Base-by-base conservation (phyloP, 2,888 invertebrate species). In the Rhogogaster chlorosoma region DNA sequence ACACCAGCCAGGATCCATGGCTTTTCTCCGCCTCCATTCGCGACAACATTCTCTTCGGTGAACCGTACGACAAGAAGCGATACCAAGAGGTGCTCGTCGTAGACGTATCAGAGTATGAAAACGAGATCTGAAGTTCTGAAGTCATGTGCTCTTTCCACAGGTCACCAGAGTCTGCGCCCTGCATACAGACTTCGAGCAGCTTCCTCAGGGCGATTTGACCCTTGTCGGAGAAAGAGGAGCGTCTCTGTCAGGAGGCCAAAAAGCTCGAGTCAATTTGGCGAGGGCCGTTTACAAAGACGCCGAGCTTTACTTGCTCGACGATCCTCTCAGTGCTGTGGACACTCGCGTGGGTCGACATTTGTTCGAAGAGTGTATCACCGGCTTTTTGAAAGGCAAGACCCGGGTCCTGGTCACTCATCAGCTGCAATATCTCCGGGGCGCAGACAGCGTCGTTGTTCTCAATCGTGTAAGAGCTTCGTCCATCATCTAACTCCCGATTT, bases 281-380 rank as follows among this genome's bases (percentile, higher is more conserved):
- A 94, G 97, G 89, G 96, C 97, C 2, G 94, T 97, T 73, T 98
- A 97, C 90, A 95, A 95, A 89, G 95, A 96, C 88, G 97, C 97
- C 0, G 97, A 98, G 89, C 95, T 98, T 61, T 98, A 97, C 90
- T 93, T 98, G 70, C 92, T 98, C 75, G 97, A 98, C 89, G 98
- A 98, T 92, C 98, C 98, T 0, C 93, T 98, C 36, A 97, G 97
- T 64, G 97, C 97, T 0, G 97, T 98, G 0, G 98, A 98, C 90
- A 95, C 97, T 0, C 95, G 96, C 85, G 97, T 98, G 0, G 97
- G 97, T 0, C 95, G 96, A 82, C 96, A 96, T 88, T 93, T 97
- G 6, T 98, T 97, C 91, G 95, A 97, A 64, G 95, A 95, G 89
- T 98, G 97, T 91, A 96, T 97, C 87, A 94, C 94, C 86, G 95